These are phyloP conservation scores for Drosophila tani DNA, from an alignment of 1,140 invertebrate genomes.

Conservation along the genomic window DNA sequence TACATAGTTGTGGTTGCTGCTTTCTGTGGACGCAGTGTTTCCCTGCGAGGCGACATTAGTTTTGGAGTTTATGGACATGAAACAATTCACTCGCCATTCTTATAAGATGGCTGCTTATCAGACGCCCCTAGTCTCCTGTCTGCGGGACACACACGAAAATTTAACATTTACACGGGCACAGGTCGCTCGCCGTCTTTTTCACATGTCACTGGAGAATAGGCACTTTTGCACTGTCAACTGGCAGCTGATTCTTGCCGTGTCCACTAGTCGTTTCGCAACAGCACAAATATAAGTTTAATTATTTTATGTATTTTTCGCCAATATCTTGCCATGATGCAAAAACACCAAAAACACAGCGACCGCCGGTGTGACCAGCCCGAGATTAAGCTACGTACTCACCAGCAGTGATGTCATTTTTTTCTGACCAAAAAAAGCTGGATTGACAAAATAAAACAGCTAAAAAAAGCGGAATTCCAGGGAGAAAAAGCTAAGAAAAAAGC, in stretches of 20 bases:
- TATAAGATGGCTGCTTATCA: constrained; percentile 44
- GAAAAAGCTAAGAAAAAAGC: too few species aligned
- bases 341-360: background rate
- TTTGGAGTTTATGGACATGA: background rate
- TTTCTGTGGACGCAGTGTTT: background rate
- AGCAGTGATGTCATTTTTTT: too few species aligned
- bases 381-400: too few species aligned
- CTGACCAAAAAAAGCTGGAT: too few species aligned
- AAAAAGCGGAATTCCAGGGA: too few species aligned
- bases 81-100: constrained; percentile 17
- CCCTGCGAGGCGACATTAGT: background rate
- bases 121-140: constrained; percentile 10
- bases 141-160: constrained; percentile 15
- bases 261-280: constrained; percentile 4
- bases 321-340: constrained; percentile 14
- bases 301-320: constrained; percentile 20
- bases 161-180: constrained; percentile 13
- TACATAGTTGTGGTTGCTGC: constrained; percentile 4
- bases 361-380: constrained; percentile 6
- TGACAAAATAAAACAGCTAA: too few species aligned
- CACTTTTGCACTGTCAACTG: background rate
- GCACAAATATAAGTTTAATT: constrained; percentile 10
- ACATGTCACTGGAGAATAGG: background rate
- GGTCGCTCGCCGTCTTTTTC: background rate
- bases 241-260: background rate